These are phyloP conservation scores for Avahi laniger DNA, from an alignment of 2,797 vertebrate genomes.

Conservation along the genomic window DNA sequence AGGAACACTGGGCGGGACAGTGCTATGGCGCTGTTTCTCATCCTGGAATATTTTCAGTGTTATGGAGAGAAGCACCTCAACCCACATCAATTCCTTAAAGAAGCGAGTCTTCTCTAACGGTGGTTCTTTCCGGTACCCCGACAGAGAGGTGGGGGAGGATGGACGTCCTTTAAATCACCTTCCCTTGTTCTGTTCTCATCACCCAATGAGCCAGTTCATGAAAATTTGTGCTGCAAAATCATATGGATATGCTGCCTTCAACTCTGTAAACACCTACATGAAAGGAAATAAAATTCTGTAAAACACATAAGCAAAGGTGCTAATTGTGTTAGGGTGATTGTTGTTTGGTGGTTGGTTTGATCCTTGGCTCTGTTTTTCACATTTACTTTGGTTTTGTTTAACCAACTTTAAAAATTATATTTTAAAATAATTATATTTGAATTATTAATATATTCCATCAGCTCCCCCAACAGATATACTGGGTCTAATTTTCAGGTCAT, in stretches of 20 bases:
- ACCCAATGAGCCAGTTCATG: not conserved
- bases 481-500: not conserved
- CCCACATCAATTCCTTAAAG: not conserved
- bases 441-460: not conserved
- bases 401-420: slow-evolving; percentile 5
- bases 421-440: slow-evolving; percentile 1
- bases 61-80: not conserved
- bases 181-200: not conserved
- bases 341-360: not conserved
- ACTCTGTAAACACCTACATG: not conserved
- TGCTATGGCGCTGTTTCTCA: not conserved
- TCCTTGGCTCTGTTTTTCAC: not conserved
- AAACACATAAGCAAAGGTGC: rapidly evolving
- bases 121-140: not conserved
- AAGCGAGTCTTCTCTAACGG: not conserved
- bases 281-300: not conserved
- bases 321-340: no score
- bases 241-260: not conserved
- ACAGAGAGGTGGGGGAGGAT: not conserved
- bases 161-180: not conserved
- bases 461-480: not conserved
- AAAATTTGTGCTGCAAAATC: not conserved
- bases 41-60: not conserved
- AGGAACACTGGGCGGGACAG: not conserved
- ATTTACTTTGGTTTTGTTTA: not conserved